These are phyloP conservation scores for Pogonocichla stellata DNA, from an alignment of 2,113 vertebrate genomes.

Conservation along the genomic window DNA sequence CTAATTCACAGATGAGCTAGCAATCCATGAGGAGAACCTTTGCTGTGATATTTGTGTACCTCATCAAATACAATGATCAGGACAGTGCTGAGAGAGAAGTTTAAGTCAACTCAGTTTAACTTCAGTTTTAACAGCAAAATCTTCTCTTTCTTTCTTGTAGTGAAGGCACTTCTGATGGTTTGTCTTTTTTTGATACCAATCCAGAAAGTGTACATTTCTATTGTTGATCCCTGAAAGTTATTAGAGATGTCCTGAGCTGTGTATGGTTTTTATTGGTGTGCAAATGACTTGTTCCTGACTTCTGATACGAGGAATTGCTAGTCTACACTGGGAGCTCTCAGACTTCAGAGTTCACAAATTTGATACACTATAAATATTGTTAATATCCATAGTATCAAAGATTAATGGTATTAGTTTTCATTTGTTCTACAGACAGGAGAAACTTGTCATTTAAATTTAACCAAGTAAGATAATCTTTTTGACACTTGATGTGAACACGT, in stretches of 20 bases:
- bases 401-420: background rate
- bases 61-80: background rate
- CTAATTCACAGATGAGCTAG: background rate
- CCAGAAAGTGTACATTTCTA: background rate
- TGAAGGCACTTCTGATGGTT: background rate
- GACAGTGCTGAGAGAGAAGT: background rate
- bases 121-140: background rate
- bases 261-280: background rate
- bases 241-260: background rate
- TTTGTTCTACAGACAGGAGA: background rate
- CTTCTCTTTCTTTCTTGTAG: background rate
- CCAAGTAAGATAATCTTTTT: background rate
- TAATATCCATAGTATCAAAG: background rate
- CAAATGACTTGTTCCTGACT: background rate
- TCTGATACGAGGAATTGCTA: background rate
- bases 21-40: background rate
- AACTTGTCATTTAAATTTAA: background rate
- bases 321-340: background rate
- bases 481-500: background rate
- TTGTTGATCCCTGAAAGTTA: background rate
- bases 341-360: background rate
- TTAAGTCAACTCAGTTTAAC: background rate
- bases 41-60: background rate
- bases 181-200: background rate
- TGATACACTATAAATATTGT: background rate